These are phyloP conservation scores for Centropus bengalensis DNA, from an alignment of 2,113 vertebrate species.

Conservation along the genomic window DNA sequence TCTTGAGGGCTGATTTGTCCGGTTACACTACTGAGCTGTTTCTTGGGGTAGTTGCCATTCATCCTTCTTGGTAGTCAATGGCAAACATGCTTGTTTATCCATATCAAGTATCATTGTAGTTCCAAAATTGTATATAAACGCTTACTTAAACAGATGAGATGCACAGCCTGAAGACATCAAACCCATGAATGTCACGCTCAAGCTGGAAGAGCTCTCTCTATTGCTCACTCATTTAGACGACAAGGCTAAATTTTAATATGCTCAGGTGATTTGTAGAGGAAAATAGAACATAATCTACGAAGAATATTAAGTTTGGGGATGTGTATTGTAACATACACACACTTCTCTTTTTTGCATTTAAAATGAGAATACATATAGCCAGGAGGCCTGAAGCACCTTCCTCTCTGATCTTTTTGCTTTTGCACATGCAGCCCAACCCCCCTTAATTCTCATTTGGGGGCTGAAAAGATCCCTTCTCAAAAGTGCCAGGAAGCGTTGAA, in stretches of 20 bases:
- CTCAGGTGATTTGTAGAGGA: not conserved
- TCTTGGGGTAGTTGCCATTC: not conserved
- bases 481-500: not conserved
- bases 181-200: not conserved
- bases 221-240: not conserved
- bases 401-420: not conserved
- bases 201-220: not conserved
- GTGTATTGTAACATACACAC: not conserved
- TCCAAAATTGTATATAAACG: not conserved
- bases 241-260: not conserved
- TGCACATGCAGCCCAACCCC: accelerated
- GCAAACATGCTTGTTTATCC: not conserved
- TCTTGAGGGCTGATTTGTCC: not conserved
- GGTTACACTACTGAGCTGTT: not conserved
- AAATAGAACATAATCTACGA: not conserved
- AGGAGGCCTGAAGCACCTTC: not conserved
- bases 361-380: not conserved
- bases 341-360: not conserved
- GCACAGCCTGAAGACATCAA: not conserved
- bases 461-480: not conserved
- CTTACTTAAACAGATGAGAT: not conserved
- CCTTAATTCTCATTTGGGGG: not conserved
- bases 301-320: not conserved
- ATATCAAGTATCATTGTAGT: not conserved
- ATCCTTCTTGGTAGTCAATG: not conserved